Percentiles rank a stretch among this genome's conserved stretches.
phyloP scores from a whole-genome alignment of 2,797 vertebrate species.

The Poeciliopsis gracilis region DNA sequence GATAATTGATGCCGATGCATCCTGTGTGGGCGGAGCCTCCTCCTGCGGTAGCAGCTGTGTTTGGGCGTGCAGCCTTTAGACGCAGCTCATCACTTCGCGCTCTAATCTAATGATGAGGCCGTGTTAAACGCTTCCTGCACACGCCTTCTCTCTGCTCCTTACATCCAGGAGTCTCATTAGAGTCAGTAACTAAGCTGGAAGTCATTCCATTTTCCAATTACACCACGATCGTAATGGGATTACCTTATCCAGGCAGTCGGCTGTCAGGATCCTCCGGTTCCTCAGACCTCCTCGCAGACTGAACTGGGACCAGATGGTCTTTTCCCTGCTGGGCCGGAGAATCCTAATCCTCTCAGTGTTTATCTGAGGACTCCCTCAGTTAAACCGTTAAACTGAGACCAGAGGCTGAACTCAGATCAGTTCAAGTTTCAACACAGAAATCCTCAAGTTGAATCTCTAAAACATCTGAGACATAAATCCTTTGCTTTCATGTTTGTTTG shows the following conservation, averaged over 20 bases:
- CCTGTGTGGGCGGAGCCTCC: background rate
- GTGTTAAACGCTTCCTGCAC: conserved; percentile 44
- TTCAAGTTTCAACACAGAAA: conserved; percentile 5
- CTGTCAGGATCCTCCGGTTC: conserved; percentile 16
- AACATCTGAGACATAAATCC: background rate
- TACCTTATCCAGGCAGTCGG: conserved; percentile 44
- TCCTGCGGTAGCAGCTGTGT: background rate
- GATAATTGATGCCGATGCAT: background rate
- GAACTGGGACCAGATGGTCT: conserved; percentile 71
- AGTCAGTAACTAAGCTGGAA: conserved; percentile 50
- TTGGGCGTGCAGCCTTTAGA: background rate
- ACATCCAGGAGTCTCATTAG: conserved; percentile 45
- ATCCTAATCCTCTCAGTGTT: conserved; percentile 74
- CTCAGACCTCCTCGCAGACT: conserved; percentile 37
- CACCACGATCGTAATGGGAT: conserved; percentile 58
- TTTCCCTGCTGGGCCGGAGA: conserved; percentile 54
- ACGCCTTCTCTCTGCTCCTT: conserved; percentile 35
- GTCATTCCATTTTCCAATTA: conserved; percentile 64
- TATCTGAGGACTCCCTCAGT: conserved; percentile 74
- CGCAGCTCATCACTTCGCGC: conserved; percentile 1
- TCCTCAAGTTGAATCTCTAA: background rate
- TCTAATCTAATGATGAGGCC: conserved; percentile 31
- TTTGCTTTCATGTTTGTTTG: background rate
- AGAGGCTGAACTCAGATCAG: background rate
- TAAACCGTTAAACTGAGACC: conserved; percentile 60